Conservation (phyloP, 2,888 invertebrate species). For the Ophioninae sp. region DNA sequence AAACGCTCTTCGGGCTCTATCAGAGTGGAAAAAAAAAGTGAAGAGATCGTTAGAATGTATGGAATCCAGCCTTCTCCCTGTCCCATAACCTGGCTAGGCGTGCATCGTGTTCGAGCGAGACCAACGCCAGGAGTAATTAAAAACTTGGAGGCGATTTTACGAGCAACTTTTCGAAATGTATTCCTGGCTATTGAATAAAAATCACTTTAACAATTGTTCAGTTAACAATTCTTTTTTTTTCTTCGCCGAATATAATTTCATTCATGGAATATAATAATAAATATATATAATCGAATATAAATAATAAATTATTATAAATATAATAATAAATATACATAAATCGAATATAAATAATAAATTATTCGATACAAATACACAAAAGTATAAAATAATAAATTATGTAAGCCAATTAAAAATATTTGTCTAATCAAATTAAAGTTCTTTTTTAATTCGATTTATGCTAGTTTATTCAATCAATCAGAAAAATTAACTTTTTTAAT, state of each 20-base stretch:
- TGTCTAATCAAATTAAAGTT: too few relatives aligned
- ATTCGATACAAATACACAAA: too few relatives aligned
- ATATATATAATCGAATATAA: too few relatives aligned
- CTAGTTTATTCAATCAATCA: too few relatives aligned
- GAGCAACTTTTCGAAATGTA: conserved; percentile 23
- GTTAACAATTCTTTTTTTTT: background rate
- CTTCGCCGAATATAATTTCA: background rate
- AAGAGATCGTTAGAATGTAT: conserved; percentile 35
- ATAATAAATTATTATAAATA: too few relatives aligned
- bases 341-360: too few relatives aligned
- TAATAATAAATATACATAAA: too few relatives aligned
- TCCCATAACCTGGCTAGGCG: background rate
- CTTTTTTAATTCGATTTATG: too few relatives aligned
- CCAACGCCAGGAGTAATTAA: conserved; percentile 43
- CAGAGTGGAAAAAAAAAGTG: conserved; percentile 43
- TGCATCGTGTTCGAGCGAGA: conserved; percentile 9
- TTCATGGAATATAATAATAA: too few relatives aligned
- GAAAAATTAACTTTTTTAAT: too few relatives aligned
- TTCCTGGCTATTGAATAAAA: background rate
- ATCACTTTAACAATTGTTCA: background rate
- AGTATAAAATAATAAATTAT: too few relatives aligned
- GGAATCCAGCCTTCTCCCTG: conserved; percentile 6
- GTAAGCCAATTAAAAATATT: too few relatives aligned
- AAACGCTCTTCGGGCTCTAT: conserved; percentile 39
- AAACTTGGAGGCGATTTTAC: conserved; percentile 32